Evolutionary conservation across 2,888 invertebrate genomes (phyloP).

Genomic region (Rhaphigaster nebulosa): DNA sequence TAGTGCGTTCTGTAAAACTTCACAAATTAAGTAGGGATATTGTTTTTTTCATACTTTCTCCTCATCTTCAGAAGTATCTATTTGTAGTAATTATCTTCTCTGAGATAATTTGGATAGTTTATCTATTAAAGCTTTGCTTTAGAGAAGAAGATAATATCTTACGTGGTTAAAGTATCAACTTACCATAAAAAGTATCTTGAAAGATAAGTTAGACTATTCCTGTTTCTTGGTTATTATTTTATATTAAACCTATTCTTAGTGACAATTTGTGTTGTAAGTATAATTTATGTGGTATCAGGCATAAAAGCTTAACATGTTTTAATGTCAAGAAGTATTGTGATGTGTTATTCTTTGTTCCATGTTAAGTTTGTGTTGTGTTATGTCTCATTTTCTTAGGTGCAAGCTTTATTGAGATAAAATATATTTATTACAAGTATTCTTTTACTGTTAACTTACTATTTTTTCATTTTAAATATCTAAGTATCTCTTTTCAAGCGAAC

Average conservation of each 20-base stretch:
- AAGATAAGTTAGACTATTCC: neutral
- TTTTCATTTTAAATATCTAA: neutral
- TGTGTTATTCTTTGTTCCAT: neutral
- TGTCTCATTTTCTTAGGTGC: neutral
- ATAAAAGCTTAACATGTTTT: neutral
- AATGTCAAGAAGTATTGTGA: neutral
- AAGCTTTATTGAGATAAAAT: conserved; percentile 15
- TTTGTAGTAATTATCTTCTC: neutral
- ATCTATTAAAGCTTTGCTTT: neutral
- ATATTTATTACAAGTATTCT: neutral
- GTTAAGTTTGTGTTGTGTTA: neutral
- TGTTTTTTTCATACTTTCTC: neutral
- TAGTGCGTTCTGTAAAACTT: neutral
- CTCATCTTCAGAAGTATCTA: neutral
- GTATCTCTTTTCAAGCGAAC: no score
- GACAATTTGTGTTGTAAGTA: neutral
- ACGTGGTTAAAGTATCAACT: neutral
- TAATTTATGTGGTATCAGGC: neutral
- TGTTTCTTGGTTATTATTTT: neutral
- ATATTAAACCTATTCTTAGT: neutral
- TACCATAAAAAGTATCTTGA: neutral
- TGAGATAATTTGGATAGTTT: neutral
- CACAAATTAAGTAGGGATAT: neutral
- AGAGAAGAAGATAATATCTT: neutral
- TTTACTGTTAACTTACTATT: neutral